Base-by-base conservation (phyloP, 2,888 invertebrate species). In the Flexamia atlantica region DNA sequence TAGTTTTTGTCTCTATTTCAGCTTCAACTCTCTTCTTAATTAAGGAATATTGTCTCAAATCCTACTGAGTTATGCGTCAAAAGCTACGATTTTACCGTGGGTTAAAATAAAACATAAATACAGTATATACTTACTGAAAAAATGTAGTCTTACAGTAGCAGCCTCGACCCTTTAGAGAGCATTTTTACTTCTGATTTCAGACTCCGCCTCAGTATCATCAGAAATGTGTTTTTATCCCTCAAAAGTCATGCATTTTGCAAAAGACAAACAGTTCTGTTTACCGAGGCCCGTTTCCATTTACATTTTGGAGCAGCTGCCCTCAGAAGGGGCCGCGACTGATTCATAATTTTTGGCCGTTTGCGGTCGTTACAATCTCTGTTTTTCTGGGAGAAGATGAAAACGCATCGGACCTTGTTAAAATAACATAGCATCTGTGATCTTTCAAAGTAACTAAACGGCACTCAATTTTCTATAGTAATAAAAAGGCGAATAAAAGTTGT, bases 221-320 rank as follows among this genome's bases (percentile, higher is more conserved):
- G 64, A 28, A 5, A 28, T 64, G 64, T 64, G 64, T 64, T 64
- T 72, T 72, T 40, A 72, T 72, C 72, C 72, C 72, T 72, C 72
- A 72, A 72, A 64, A 72, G 72, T 72, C 72, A 72, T 72, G 40
- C 72, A 72, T 72, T 72, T 72, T 72, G 72, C 36, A 72, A 72
- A 72, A 40, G 72, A 40, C 72, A 72, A 72, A 72, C 72, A 72
- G 72, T 72, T 72, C 36, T 72, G 72, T 72, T 72, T 72, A 40
- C 40, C 32, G 36, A 36, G 20, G 72, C 32, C 72, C 72, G 40
- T 40, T 40, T 40, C 36, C 72, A 72, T 72, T 72, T 72, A 72
- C 72, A 72, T 72, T 72, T 72, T 72, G 64, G 30, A 64, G 64
- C 64, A 64, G 64, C 64, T 64, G 64, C 64, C 64, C 64, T 64